Base-by-base conservation (phyloP, 2,113 vertebrate species). In the Myiagra hebetior region DNA sequence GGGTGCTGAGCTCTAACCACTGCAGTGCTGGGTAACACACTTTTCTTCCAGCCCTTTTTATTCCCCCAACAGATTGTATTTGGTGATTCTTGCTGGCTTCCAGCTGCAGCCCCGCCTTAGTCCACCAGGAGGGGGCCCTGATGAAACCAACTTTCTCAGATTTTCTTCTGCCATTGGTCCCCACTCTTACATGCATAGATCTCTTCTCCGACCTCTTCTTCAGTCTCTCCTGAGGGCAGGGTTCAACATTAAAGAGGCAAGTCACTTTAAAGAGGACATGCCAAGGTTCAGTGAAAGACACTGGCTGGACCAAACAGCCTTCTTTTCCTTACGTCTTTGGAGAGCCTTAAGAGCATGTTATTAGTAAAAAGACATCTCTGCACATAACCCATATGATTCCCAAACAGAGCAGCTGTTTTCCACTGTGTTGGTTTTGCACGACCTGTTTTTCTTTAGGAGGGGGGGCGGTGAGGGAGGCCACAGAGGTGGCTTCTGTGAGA, bases 101-200 rank as follows among this genome's bases (percentile, higher is more conserved):
- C 69, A 60, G 37, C 13, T 37, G 60, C 62, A 60, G 53, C 44
- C 2, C 22, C 15, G 2, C 0, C 0, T 23, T 1, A 49, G 52
- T 27, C 30, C 42, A 52, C 27, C 24, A 27, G 31, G 55, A 73
- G 6, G 4, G 20, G 33, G 13, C 21, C 50, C 24, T 47, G 67
- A 73, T 9, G 24, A 77, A 91, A 62, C 12, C 49, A 86, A 4
- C 28, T 41, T 63, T 19, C 68, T 59, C 70, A 57, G 27, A 37
- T 63, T 82, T 57, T 67, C 27, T 41, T 72, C 18, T 23, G 39
- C 26, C 6, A 5, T 30, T 49, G 7, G n/a, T 67, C 21, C 13
- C 19, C 31, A 11, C 16, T 26, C 20, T 11, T 5, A 41, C 3
- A 28, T 19, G 63, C 39, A 55, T 1, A 67, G 23, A 22, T 74